These are phyloP conservation scores for Nothobranchius furzeri DNA, from an alignment of 2,113 vertebrate genomes.

Conservation along the genomic window DNA sequence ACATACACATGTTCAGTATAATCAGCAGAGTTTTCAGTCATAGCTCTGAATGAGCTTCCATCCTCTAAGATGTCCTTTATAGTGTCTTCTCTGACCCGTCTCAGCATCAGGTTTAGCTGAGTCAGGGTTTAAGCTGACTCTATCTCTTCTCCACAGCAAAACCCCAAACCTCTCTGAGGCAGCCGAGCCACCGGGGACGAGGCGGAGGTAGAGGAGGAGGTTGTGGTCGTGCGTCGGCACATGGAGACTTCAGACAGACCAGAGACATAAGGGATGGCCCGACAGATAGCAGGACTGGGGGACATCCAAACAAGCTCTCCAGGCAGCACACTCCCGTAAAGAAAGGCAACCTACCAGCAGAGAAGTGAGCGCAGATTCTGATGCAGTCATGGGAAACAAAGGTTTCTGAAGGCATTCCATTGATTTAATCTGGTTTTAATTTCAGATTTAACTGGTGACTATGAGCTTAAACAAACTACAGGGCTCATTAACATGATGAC, in stretches of 20 bases:
- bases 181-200: constrained; percentile 81
- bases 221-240: constrained; percentile 50
- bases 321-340: constrained; percentile 60
- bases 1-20: too few species aligned
- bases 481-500: too few species aligned
- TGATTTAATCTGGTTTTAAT: too few species aligned
- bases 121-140: background rate
- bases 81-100: constrained; percentile 6
- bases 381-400: background rate
- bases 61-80: background rate
- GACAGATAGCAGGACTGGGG: constrained; percentile 63
- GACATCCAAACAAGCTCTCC: constrained; percentile 58
- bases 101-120: constrained; percentile 25
- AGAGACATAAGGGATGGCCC: constrained; percentile 72
- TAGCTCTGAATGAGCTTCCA: background rate
- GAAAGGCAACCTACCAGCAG: constrained; percentile 58
- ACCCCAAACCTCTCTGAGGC: constrained; percentile 89
- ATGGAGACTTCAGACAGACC: constrained; percentile 66
- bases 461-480: too few species aligned
- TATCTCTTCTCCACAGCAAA: constrained; percentile 78
- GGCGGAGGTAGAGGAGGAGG: constrained; percentile 62
- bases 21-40: background rate
- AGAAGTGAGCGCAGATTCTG: constrained; percentile 63
- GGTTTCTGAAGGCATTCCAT: too few species aligned
- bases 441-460: too few species aligned